Percentiles rank a stretch among this genome's conserved stretches.
Conservation (phyloP, 1,140 invertebrate species). For the Macrosteles quadrilineatus region DNA sequence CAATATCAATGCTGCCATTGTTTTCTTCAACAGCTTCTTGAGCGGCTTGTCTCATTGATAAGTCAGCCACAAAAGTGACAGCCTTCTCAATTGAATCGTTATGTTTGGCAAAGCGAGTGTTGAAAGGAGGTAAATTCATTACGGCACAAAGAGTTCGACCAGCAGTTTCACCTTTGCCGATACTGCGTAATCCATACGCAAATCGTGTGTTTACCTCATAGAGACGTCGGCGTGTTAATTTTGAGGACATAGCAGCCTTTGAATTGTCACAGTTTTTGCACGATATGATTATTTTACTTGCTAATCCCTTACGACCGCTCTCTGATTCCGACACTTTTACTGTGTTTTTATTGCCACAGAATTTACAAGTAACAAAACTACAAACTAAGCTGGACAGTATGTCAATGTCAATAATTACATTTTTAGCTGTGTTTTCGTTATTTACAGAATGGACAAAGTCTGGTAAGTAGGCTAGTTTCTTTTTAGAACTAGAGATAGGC, state of each 20-base stretch:
- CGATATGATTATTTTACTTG: background rate
- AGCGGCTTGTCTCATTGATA: background rate
- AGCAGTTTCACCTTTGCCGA: slow-evolving; percentile 19
- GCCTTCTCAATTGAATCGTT: background rate
- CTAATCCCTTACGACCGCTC: too few species aligned
- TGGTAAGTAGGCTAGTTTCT: background rate
- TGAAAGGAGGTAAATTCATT: slow-evolving; percentile 14
- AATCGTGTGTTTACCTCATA: background rate
- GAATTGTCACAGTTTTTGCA: background rate
- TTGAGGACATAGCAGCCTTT: background rate
- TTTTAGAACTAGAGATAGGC: background rate
- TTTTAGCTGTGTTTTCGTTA: background rate
- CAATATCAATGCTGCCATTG: too few species aligned
- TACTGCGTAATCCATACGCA: too few species aligned
- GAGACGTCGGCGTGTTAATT: background rate
- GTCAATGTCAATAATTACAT: background rate
- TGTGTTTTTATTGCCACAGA: background rate
- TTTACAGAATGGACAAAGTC: background rate
- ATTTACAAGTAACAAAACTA: background rate
- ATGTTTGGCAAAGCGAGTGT: background rate
- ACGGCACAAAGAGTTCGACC: slow-evolving; percentile 17
- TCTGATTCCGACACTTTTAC: background rate
- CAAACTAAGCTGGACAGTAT: background rate
- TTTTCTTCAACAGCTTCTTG: too few species aligned
- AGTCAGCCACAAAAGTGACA: background rate